Base-by-base conservation (phyloP, 2,888 invertebrate species). In the Neoaliturus tenellus region DNA sequence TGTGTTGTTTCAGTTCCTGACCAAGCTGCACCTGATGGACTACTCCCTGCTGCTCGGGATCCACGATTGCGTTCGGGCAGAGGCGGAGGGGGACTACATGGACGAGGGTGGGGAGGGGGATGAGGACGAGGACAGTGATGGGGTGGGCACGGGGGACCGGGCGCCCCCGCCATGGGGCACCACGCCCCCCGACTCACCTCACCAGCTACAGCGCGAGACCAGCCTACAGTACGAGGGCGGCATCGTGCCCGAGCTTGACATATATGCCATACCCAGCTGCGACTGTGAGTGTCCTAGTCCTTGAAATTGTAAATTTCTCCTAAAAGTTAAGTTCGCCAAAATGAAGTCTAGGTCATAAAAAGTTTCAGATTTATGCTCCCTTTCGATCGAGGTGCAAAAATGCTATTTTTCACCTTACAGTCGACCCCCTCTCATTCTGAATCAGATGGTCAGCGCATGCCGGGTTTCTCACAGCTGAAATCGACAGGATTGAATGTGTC, bases 21-120 rank as follows among this genome's bases (percentile, higher is more conserved):
- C 98, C 20, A 96, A 96, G 89, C 92, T 98, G 78, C 98, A 99
- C 92, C 93, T 99, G 88, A 99, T 99, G 99, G 99, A 99, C 92
- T 99, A 99, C 91, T 99, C 99, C 82, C 92, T 99, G 85, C 92
- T 99, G 86, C 94, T 99, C 87, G 99, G 99, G 87, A 96, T 99
- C 88, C 99, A 99, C 91, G 99, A 99, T 92, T 96, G 96, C 88
- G 93, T 93, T 48, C 90, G 91, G 83, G 93, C 92, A 4, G 93
- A 93, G 86, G 92, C 92, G 85, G 93, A 93, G 86, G 92, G 91
- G 67, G 90, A 91, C 89, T 96, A 96, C 86, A 93, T 95, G 25
- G 97, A 97, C 90, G 94, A 95, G 81, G 95, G 94, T 55, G 93
- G 95, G 87, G 95, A 95, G 89, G 92, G 93, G 41, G 91, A 90